Percentiles rank a stretch among this genome's conserved stretches.
phyloP scores from a whole-genome alignment of 2,888 invertebrate species.

The Brenthis ino region DNA sequence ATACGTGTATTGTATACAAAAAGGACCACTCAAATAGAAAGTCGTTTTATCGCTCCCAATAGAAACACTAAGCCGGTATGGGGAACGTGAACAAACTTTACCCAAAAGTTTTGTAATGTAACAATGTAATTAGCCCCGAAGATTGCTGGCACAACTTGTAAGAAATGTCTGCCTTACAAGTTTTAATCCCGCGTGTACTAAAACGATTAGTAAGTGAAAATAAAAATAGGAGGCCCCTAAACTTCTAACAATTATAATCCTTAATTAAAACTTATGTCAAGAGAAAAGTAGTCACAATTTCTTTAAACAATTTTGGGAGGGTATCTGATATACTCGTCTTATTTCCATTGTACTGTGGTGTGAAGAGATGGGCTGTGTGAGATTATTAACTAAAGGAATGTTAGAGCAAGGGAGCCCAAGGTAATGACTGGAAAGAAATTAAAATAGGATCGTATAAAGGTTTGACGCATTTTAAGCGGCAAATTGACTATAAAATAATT shows the following conservation, averaged over 20 bases:
- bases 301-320: too few species aligned
- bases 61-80: conserved; percentile 36
- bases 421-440: too few species aligned
- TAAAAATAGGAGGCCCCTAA: conserved; percentile 3
- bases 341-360: too few species aligned
- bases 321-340: too few species aligned
- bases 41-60: conserved; percentile 35
- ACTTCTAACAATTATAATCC: neutral
- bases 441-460: too few species aligned
- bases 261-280: neutral
- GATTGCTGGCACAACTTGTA: conserved; percentile 35
- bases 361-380: too few species aligned
- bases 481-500: too few species aligned
- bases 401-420: too few species aligned
- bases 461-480: too few species aligned
- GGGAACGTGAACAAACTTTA: conserved; percentile 73
- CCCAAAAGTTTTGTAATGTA: conserved; percentile 78
- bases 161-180: conserved; percentile 14
- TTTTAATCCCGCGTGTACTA: conserved; percentile 20
- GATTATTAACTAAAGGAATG: too few species aligned
- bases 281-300: neutral
- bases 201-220: conserved; percentile 20
- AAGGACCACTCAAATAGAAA: conserved; percentile 35
- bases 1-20: conserved; percentile 22
- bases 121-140: conserved; percentile 77